Conservation (phyloP, 1,140 invertebrate species). For the Calephelis virginiensis region DNA sequence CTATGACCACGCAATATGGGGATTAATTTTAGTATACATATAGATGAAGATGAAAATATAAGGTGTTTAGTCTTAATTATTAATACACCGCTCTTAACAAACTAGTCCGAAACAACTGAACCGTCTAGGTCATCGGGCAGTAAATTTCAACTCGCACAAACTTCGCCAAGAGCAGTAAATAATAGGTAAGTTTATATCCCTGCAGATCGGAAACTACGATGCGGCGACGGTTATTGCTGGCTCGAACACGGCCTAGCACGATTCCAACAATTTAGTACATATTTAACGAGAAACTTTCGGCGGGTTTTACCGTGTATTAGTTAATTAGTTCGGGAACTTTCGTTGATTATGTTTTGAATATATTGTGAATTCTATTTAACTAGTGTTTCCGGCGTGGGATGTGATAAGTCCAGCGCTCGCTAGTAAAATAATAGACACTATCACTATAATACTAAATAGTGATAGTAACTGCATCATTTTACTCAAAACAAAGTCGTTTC, state of each 20-base stretch:
- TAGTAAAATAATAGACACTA: no score
- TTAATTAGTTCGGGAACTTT: neutral
- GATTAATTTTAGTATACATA: no score
- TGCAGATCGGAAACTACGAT: conserved; percentile 11
- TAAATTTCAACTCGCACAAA: conserved; percentile 22
- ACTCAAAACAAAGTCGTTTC: no score
- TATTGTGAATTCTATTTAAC: neutral
- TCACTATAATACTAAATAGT: no score
- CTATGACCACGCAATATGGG: no score
- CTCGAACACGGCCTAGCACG: neutral
- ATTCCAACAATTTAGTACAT: neutral
- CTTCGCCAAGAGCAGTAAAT: conserved; percentile 19
- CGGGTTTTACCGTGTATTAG: neutral
- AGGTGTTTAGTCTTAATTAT: no score
- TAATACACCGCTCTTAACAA: no score
- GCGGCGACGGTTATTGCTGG: conserved; percentile 20
- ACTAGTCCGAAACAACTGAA: conserved; percentile 4
- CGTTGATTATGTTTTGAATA: neutral
- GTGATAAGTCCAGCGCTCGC: no score
- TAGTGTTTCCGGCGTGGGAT: no score
- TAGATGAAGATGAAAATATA: no score
- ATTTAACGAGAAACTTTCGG: neutral
- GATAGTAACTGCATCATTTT: no score
- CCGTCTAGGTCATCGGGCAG: conserved; percentile 22
- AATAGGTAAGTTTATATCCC: conserved; percentile 21